Base-by-base conservation (phyloP, 2,888 invertebrate species). In the Synanthedon formicaeformis region DNA sequence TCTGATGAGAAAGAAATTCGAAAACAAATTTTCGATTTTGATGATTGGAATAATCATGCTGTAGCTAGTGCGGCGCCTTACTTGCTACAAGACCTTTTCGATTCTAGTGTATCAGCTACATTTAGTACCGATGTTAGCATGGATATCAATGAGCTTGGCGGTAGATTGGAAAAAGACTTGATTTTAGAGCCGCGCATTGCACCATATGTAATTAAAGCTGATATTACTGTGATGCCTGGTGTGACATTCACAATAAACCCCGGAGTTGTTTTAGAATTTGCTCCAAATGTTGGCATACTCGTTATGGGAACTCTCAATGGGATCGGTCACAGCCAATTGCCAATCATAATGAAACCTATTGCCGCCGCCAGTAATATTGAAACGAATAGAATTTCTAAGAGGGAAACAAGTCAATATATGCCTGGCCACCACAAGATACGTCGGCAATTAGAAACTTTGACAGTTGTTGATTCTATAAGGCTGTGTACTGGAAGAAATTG, bases 41-140 rank as follows among this genome's bases (percentile, higher is more conserved):
- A 99, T 74, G 98, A 99, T 74, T 99, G 99, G 99, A 99, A 99
- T 75, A 96, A 97, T 77, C 97, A 96, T 75, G 98, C 98, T 0
- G 91, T 98, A 52, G 98, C 98, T 0, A 90, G 93, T 12, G 99
- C 94, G 76, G 90, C 93, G 53, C 99, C 99, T 0, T 99, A 92
- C 75, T 89, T 98, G 54, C 90, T 93, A 0, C 92, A 92, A 69
- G 92, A 95, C 60, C 89, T 90, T 51, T 91, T 95, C 64, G 93
- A 94, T 58, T 90, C 94, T 0, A 94, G 94, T 62, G 88, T 94
- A 34, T 95, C 95, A 0, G 89, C 92, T 1, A 89, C 92, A 0
- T 91, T 91, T 71, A 90, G 89, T 54, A 85, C 89, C 54, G 81
- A 88, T 48, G 75, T 79, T n/a, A 70, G 79, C 0, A 68, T 92